Base-by-base conservation (phyloP, 2,888 invertebrate genomes). In the Lissocephala sabroskyi region DNA sequence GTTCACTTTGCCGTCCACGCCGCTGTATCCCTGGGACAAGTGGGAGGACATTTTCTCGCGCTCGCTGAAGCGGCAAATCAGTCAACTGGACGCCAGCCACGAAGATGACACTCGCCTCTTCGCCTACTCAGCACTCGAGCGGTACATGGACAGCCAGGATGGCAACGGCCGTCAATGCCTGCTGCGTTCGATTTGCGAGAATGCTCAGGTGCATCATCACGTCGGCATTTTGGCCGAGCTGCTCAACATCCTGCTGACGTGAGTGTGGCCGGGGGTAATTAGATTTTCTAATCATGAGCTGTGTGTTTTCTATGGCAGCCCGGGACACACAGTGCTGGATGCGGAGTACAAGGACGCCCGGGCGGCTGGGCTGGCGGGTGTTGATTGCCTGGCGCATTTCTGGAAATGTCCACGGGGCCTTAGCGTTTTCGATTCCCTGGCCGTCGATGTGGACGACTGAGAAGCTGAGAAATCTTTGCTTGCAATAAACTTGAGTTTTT, bases 341-440 rank as follows among this genome's bases (percentile, higher is more conserved):
- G 68, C 78, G 3, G 76, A 79, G 4, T 92, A 91, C 75, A 79
- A 82, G 7, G 87, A 88, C 43, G 92, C 92, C 0, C 87, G 63
- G 23, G 49, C 56, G 0, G 68, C 78, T 3, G 80, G 80, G 0
- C 41, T 46, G 47, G 56, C 67, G 4, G 77, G 79, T n/a, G 59
- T 56, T 2, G 87, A 90, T 79, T 92, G 92, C 66, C 76, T 86
- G 4, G 85, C 84, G 14, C 82, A 89, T 10, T 92, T 89, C 79
- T 76, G 83, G 3, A 82, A 83, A 0, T 92, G 92, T 65, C 87
- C 88, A 1, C 82, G 86, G 49, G 89, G 88, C 2, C 84, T 87
- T 45, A 89, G 89, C 1, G 71, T 91, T 19, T 82, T 91, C 18
- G 68, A 68, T 54, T 41, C 46, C 0, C 52, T 65, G 2, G 41